These are phyloP conservation scores for Ptilonorhynchus violaceus DNA, from an alignment of 2,113 vertebrate genomes.

Conservation along the genomic window DNA sequence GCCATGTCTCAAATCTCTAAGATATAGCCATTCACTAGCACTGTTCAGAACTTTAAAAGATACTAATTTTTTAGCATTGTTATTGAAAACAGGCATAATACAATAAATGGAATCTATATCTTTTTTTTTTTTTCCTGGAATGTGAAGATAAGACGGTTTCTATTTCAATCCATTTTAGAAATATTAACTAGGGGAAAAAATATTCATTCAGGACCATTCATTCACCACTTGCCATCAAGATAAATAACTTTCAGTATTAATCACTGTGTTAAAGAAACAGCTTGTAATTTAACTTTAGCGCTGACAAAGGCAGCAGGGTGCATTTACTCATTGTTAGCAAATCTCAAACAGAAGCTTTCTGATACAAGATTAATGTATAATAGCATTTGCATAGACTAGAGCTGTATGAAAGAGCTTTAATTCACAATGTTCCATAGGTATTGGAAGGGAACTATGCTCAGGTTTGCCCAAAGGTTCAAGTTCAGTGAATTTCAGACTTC, in stretches of 20 bases:
- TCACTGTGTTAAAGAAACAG: neutral
- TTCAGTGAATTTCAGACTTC: constrained; percentile 18
- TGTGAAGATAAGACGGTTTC: neutral
- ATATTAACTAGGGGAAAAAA: neutral
- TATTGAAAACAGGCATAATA: neutral
- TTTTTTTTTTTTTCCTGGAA: neutral
- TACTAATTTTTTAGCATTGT: neutral
- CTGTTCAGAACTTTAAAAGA: neutral
- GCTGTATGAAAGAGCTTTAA: neutral
- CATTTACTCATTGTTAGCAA: neutral
- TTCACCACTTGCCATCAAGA: neutral
- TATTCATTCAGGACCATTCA: neutral
- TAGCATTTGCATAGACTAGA: neutral
- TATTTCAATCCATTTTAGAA: neutral
- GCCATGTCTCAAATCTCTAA: neutral
- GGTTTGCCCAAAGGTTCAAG: neutral
- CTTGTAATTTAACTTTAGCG: neutral
- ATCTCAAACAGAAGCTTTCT: neutral
- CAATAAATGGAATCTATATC: neutral
- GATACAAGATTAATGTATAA: neutral
- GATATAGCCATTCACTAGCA: neutral
- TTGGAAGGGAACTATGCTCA: neutral
- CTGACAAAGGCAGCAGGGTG: neutral
- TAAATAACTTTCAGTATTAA: neutral
- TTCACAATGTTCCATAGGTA: neutral